Evolutionary conservation across 2,113 vertebrate species (phyloP), one percentile per base, ranked within the genome.

Genomic region (Pteruthius melanotis): DNA sequence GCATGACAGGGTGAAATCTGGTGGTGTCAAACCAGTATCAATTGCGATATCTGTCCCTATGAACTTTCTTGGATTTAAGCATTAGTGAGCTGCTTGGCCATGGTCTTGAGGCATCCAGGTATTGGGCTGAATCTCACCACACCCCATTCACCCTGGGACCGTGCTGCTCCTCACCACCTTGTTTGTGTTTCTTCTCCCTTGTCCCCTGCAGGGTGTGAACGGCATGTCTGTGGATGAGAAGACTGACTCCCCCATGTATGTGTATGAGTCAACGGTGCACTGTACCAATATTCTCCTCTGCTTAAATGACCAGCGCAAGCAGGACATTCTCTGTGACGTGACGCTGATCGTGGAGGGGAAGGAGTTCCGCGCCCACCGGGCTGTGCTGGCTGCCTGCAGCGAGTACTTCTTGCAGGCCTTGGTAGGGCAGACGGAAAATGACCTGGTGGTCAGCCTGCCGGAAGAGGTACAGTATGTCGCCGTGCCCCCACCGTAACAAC

Each of bases 221-320:
- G 99, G 99, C 98, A 99, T 99, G 99, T 99, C 99, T 98, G 98
- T 99, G 99, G 99, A 99, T 99, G 99, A 99, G 98, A 99, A 99
- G 98, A 98, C 99, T 99, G 99, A 99, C 99, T 99, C 99, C 98
- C 99, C 99, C 98, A 99, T 99, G 99, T 99, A 99, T 97, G 99
- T 99, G 98, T 99, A 99, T 99, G 99, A 99, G 99, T 99, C 99
- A 97, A 99, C 99, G 91, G 99, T 99, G 98, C 99, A 99, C 98
- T 99, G 99, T 98, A 98, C 99, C 98, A 99, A 99, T 98, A 99
- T 99, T 98, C 99, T 99, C 98, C 98, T 99, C 98, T 99, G 99
- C 98, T 99, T 99, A 98, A 99, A 99, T 98, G 99, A 99, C 98
- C 99, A 99, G 97, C 99, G 99, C 97, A 99, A 99, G 97, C 99